These are phyloP conservation scores for Cosmorhoe ocellata DNA, from an alignment of 2,888 invertebrate genomes.

Conservation along the genomic window DNA sequence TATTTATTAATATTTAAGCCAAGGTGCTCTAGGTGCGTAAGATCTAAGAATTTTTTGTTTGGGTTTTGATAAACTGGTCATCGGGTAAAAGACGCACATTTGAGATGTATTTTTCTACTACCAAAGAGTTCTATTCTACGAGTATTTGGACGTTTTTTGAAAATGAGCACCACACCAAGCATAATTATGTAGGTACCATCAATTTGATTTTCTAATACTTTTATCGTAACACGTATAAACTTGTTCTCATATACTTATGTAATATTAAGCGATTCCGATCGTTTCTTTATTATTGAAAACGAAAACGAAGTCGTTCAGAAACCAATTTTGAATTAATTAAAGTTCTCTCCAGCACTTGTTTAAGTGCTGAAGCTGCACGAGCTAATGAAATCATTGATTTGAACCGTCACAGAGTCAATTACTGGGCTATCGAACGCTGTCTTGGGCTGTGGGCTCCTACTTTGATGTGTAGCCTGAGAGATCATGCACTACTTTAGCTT, in stretches of 20 bases:
- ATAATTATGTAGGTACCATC: no score
- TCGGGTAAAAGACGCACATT: no score
- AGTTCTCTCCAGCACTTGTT: conserved; percentile 31
- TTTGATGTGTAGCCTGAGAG: conserved; percentile 10
- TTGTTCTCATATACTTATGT: neutral
- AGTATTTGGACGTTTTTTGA: no score
- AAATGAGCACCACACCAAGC: no score
- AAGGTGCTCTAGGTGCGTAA: no score
- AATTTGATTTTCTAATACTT: no score
- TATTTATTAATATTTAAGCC: no score
- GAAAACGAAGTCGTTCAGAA: conserved; percentile 16
- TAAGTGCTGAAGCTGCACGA: conserved; percentile 14
- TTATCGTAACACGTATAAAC: neutral
- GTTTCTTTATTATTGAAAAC: conserved; percentile 13
- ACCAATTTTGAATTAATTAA: conserved; percentile 39
- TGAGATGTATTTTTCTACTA: no score
- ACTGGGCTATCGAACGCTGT: conserved; percentile 32
- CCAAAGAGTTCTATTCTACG: no score
- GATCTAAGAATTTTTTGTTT: no score
- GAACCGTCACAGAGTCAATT: conserved; percentile 49
- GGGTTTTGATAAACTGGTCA: no score
- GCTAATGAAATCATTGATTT: conserved; percentile 43
- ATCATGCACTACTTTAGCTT: no score
- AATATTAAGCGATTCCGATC: neutral
- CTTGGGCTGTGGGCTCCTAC: conserved; percentile 26